Evolutionary conservation across 2,113 vertebrate genomes (phyloP).

Genomic region (Ptilonorhynchus violaceus): DNA sequence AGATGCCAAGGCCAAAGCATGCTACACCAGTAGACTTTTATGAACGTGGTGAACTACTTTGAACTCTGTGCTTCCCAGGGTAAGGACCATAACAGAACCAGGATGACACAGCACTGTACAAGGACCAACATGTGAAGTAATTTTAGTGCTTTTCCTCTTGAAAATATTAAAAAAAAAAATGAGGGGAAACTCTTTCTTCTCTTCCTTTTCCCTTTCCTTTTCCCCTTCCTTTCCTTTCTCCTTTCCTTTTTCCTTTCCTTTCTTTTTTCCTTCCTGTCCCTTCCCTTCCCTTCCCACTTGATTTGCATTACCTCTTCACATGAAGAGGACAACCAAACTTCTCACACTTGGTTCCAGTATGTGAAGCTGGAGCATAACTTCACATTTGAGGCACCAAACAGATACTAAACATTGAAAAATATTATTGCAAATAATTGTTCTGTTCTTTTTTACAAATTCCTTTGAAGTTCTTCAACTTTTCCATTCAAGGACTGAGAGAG

Average conservation of each 20-base stretch:
- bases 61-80: neutral
- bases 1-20: neutral
- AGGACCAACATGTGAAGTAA: neutral
- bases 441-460: neutral
- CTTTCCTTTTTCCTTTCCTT: neutral
- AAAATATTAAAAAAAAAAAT: neutral
- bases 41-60: neutral
- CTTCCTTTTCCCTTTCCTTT: neutral
- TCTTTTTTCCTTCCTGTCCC: neutral
- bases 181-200: neutral
- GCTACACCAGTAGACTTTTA: neutral
- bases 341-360: neutral
- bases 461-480: neutral
- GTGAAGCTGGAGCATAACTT: neutral
- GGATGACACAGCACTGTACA: neutral
- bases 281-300: neutral
- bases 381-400: neutral
- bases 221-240: no score
- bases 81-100: neutral
- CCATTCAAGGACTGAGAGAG: neutral
- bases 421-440: neutral
- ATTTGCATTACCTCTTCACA: neutral
- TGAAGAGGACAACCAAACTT: neutral
- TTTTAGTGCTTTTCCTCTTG: neutral
- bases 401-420: neutral